Base-by-base conservation (phyloP, 2,797 vertebrate genomes). In the Microtus agrestis region DNA sequence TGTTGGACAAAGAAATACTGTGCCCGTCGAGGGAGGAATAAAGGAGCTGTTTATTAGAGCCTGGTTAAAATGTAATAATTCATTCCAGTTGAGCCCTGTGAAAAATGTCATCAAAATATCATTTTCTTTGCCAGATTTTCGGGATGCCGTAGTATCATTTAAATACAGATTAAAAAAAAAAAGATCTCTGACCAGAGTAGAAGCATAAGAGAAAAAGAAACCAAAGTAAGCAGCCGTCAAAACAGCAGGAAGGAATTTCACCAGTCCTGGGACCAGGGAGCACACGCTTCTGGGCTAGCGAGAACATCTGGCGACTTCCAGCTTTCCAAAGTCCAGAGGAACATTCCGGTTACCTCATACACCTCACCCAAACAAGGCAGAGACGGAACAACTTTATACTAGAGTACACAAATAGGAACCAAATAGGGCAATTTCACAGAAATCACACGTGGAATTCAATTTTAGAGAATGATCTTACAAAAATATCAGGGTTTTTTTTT, bases 301-400 rank as follows among this genome's bases (percentile, higher is more conserved):
- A 80, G 94, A 98, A 99, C 99, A 99, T 99, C 99, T 99, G 99
- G 99, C 98, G 99, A 99, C 99, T 99, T 99, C 99, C 99, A 99
- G 98, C 96, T 97, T 98, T 98, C 98, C 98, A 98, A 98, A 98
- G 95, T 96, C 96, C 98, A 97, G 95, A 98, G 98, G 98, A 99
- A 98, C 98, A 99, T 99, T 99, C 98, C 98, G 99, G 98, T 99
- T 99, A 99, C 97, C 98, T 99, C 98, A 99, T 98, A 98, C 98
- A 99, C 98, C 98, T 98, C 94, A 92, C 96, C 94, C 97, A 97
- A 97, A 95, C 94, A 96, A 84, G 95, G 97, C 87, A 96, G 94
- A 97, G 98, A 97, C 65, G 97, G 89, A 97, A 97, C 73, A 96
- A 97, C 96, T 98, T 97, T 96, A 96, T 97, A 96, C 97, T 97